Evolutionary conservation across 2,888 invertebrate genomes (phyloP).

Genomic region (Ochropleura plecta): DNA sequence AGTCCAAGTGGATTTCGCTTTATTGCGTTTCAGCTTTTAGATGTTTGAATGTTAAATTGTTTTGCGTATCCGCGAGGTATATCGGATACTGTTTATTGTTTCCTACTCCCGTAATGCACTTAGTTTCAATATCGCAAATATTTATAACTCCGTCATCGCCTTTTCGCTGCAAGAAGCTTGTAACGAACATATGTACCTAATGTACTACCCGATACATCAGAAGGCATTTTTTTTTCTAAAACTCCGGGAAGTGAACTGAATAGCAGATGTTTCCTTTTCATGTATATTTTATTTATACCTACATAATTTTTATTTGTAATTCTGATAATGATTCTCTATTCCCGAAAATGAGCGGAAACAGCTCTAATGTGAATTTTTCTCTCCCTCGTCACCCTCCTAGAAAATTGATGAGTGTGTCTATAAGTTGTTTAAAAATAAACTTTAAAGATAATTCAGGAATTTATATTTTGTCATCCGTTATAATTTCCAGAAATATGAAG

Average conservation of each 20-base stretch:
- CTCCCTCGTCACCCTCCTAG: constrained; percentile 67
- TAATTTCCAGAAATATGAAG: constrained; percentile 1
- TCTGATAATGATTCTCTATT: constrained; percentile 70
- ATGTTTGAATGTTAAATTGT: constrained; percentile 42
- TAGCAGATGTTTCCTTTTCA: constrained; percentile 78
- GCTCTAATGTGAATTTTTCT: constrained; percentile 69
- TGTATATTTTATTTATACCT: constrained; percentile 68
- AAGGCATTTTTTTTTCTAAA: constrained; percentile 51
- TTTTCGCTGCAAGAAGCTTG: constrained; percentile 40
- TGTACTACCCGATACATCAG: constrained; percentile 38
- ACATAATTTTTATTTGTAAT: constrained; percentile 59
- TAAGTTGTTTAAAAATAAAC: constrained; percentile 43
- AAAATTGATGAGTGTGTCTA: constrained; percentile 55
- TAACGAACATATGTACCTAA: constrained; percentile 44
- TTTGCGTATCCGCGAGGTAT: constrained; percentile 38
- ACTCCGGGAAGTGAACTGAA: constrained; percentile 62
- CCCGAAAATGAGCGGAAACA: constrained; percentile 75
- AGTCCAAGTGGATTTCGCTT: constrained; percentile 28
- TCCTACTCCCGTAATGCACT: constrained; percentile 55
- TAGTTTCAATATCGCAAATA: constrained; percentile 62
- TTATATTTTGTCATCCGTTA: constrained; percentile 25
- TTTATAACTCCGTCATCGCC: constrained; percentile 58
- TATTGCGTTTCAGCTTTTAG: constrained; percentile 45
- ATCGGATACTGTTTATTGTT: constrained; percentile 65
- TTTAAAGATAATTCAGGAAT: constrained; percentile 39